A percentile compares a stretch with the other conserved stretches of the same genome.
These are phyloP conservation scores for Hipposideros larvatus DNA, from an alignment of 2,797 vertebrate species.

Conservation along the genomic window DNA sequence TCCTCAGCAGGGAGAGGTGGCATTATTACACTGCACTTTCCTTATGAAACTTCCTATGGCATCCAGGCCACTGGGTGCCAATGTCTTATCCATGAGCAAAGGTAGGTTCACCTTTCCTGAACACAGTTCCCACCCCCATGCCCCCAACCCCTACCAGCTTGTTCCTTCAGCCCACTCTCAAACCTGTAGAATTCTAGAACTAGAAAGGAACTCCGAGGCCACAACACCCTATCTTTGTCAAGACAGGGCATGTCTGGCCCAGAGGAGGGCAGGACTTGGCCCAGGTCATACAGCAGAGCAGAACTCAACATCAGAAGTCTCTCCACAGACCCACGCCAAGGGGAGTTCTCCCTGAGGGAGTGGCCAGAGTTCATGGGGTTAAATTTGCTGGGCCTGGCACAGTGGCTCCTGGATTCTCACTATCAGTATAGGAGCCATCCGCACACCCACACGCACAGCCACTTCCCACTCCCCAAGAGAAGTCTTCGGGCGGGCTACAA, in stretches of 20 bases:
- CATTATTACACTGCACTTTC: not conserved
- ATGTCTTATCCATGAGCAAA: not conserved
- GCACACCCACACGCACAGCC: not conserved
- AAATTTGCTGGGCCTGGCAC: not conserved
- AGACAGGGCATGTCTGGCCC: not conserved
- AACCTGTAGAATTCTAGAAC: not conserved
- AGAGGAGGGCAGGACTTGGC: not conserved
- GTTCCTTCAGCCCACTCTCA: not conserved
- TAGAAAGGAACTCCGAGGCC: not conserved
- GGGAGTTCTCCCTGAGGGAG: not conserved
- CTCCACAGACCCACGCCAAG: not conserved
- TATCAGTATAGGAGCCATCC: not conserved
- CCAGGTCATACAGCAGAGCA: not conserved
- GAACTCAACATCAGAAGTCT: not conserved
- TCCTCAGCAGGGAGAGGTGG: not conserved
- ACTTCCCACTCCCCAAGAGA: not conserved
- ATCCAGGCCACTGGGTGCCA: not conserved
- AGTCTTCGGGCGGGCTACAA: not conserved
- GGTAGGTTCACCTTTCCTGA: not conserved
- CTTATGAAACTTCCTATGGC: not conserved
- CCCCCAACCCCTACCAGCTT: not conserved
- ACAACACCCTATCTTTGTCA: not conserved
- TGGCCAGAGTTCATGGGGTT: not conserved
- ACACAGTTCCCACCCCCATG: not conserved
- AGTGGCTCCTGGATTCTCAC: slow-evolving; percentile 8